A percentile compares a stretch with the other conserved stretches of the same genome.
These are phyloP conservation scores for Pachymerium ferrugineum DNA, from an alignment of 2,888 invertebrate species.

Conservation along the genomic window DNA sequence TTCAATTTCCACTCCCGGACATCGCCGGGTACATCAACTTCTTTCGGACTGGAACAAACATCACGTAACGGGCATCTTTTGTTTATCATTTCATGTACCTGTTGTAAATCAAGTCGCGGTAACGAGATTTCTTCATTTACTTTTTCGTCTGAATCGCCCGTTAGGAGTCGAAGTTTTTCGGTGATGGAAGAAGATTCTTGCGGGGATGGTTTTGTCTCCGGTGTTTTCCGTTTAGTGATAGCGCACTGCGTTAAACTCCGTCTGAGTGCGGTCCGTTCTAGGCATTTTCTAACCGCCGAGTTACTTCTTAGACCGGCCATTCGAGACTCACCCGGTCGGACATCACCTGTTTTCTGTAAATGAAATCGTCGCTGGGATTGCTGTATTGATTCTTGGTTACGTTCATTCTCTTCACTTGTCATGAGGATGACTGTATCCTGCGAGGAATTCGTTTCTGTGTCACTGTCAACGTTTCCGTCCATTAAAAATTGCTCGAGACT, in stretches of 20 bases:
- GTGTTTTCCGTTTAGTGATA: constrained; percentile 48
- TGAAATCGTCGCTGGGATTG: constrained; percentile 28
- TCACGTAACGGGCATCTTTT: neutral
- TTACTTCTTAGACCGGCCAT: constrained; percentile 40
- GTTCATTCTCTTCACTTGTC: constrained; percentile 39
- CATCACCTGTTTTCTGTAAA: constrained; percentile 12
- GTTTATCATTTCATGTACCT: constrained; percentile 3
- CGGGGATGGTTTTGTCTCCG: neutral
- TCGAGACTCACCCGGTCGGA: constrained; percentile 31
- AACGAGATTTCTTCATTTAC: neutral
- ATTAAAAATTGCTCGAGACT: neutral
- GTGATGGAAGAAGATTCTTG: neutral
- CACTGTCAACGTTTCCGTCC: constrained; percentile 35
- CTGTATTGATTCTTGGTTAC: constrained; percentile 38
- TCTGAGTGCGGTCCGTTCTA: constrained; percentile 74
- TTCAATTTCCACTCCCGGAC: constrained; percentile 40
- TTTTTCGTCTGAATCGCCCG: neutral
- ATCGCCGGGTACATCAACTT: constrained; percentile 39
- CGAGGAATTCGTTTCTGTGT: constrained; percentile 38
- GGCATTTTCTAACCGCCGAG: constrained; percentile 61
- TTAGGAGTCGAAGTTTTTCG: constrained; percentile 26
- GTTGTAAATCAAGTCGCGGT: constrained; percentile 24
- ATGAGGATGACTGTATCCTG: constrained; percentile 40
- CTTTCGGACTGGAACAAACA: constrained; percentile 18
- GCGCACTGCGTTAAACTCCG: constrained; percentile 64